These are phyloP conservation scores for Campoplex nolae DNA, from an alignment of 2,888 invertebrate genomes.

Conservation along the genomic window DNA sequence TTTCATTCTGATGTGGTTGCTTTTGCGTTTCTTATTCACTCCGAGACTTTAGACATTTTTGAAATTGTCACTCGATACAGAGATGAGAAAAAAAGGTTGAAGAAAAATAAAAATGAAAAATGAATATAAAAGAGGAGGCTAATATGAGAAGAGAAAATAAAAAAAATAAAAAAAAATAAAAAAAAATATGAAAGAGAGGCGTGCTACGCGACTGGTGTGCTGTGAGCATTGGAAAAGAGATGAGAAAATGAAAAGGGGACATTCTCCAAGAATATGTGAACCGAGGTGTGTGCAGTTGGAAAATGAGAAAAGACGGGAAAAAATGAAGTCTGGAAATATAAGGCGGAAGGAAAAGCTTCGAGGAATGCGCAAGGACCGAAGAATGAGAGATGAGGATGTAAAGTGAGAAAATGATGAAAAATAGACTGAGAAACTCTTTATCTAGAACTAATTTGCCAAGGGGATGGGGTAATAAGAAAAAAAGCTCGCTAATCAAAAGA, in stretches of 20 bases:
- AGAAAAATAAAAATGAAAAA: slow-evolving; percentile 7
- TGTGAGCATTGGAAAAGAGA: slow-evolving; percentile 26
- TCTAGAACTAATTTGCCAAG: neutral
- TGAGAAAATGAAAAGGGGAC: slow-evolving; percentile 3
- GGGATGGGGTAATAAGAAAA: neutral
- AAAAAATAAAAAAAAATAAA: neutral
- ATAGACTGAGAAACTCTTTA: slow-evolving; percentile 9
- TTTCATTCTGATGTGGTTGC: neutral
- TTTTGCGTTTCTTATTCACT: neutral
- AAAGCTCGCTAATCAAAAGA: slow-evolving; percentile 54
- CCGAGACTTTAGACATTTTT: slow-evolving; percentile 10
- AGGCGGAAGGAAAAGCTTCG: slow-evolving; percentile 12
- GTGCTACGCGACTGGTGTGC: neutral
- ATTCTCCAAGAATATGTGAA: slow-evolving; percentile 15
- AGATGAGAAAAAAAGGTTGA: neutral
- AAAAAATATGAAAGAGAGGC: neutral
- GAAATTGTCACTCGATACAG: slow-evolving; percentile 18
- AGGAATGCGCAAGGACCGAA: slow-evolving; percentile 11
- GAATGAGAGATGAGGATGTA: slow-evolving; percentile 21
- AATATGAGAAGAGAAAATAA: slow-evolving; percentile 37
- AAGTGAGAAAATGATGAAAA: slow-evolving; percentile 14
- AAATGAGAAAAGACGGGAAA: slow-evolving; percentile 35
- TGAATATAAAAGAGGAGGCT: slow-evolving; percentile 30
- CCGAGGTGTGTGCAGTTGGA: slow-evolving; percentile 36
- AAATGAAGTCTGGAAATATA: slow-evolving; percentile 25